Evolutionary conservation across 2,113 vertebrate genomes (phyloP).

Genomic region (Ciconia boyciana): DNA sequence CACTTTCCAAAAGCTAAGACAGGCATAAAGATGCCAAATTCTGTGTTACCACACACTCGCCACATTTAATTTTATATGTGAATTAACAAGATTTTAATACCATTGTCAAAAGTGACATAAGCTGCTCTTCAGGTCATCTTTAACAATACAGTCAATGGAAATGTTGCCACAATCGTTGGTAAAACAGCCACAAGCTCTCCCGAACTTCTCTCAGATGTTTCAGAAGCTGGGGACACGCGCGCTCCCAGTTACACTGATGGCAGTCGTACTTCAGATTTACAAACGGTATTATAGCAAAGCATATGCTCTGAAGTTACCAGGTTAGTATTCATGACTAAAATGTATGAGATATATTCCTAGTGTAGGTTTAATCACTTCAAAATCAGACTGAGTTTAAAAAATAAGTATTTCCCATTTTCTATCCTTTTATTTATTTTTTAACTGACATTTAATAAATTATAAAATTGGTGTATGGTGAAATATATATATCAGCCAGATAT

Average conservation of each 20-base stretch:
- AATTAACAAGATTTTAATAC: neutral
- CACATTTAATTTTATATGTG: neutral
- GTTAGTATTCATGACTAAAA: conserved; percentile 25
- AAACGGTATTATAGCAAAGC: neutral
- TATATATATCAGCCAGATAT: conserved; percentile 71
- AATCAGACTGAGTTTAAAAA: conserved; percentile 68
- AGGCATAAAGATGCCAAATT: neutral
- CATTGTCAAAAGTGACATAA: neutral
- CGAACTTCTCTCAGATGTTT: neutral
- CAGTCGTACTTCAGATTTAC: neutral
- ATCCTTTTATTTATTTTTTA: conserved; percentile 59
- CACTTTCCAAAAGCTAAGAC: neutral
- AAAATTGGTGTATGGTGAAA: conserved; percentile 70
- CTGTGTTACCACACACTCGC: neutral
- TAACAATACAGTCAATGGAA: neutral
- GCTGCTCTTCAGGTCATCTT: neutral
- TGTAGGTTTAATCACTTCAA: conserved; percentile 40
- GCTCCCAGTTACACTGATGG: neutral
- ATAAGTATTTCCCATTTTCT: conserved; percentile 69
- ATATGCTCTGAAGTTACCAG: conserved; percentile 27
- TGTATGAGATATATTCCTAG: neutral
- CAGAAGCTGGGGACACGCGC: neutral
- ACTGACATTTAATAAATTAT: conserved; percentile 76
- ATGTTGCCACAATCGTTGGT: neutral
- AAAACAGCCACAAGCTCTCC: neutral